Conservation (phyloP, 2,888 invertebrate species). For the Hedychridium roseum region DNA sequence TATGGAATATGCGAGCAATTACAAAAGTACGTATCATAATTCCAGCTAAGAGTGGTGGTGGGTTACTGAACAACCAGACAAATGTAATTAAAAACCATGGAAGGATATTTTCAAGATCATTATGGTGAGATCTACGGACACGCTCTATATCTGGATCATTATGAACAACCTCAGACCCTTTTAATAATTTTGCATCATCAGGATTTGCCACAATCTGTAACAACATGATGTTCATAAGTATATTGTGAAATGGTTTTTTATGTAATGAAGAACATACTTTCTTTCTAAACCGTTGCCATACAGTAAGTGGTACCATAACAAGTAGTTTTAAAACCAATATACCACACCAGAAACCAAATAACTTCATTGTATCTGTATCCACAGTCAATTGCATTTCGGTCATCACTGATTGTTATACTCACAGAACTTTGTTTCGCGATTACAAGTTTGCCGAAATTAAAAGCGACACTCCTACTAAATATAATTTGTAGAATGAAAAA, state of each 20-base stretch:
- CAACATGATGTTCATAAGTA: too few species aligned
- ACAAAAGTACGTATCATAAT: constrained; percentile 65
- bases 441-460: too few species aligned
- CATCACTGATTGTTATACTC: too few species aligned
- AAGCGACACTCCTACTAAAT: too few species aligned
- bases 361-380: constrained; percentile 13
- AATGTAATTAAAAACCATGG: constrained; percentile 65
- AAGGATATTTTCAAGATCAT: constrained; percentile 68
- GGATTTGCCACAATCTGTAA: constrained; percentile 43
- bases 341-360: constrained; percentile 42
- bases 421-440: too few species aligned
- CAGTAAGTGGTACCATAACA: constrained; percentile 35
- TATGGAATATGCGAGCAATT: constrained; percentile 64
- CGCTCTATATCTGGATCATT: constrained; percentile 65
- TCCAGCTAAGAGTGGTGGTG: constrained; percentile 59
- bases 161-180: constrained; percentile 29
- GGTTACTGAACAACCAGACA: constrained; percentile 65
- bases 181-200: constrained; percentile 27
- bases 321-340: constrained; percentile 39
- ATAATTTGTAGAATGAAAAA: too few species aligned
- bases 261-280: too few species aligned
- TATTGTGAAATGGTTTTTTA: too few species aligned
- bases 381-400: too few species aligned
- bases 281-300: constrained; percentile 36
- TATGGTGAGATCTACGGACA: constrained; percentile 67